These are phyloP conservation scores for Aplysia californica DNA, from an alignment of 1,140 invertebrate species.

Conservation along the genomic window DNA sequence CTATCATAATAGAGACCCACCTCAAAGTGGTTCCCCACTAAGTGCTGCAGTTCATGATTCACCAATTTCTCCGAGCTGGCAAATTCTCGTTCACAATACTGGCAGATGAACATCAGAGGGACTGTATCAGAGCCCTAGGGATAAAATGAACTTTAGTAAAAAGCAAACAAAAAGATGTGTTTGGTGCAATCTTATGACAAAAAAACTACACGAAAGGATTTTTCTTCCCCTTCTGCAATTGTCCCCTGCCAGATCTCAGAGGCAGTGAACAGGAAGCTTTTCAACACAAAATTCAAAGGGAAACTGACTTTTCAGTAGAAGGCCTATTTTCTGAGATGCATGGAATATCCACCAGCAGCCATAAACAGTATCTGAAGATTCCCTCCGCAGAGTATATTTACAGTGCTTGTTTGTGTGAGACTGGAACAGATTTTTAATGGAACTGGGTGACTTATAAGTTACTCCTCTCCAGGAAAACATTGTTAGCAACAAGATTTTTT, in stretches of 20 bases:
- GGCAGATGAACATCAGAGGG: constrained; percentile 49
- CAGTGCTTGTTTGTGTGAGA: too few relatives aligned
- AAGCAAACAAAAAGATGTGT: background rate
- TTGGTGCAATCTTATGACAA: background rate
- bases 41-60: constrained; percentile 62
- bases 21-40: constrained; percentile 63
- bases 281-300: too few relatives aligned
- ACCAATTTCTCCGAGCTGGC: constrained; percentile 50
- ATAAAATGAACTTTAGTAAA: background rate
- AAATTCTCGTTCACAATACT: constrained; percentile 64
- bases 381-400: too few relatives aligned
- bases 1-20: constrained; percentile 34
- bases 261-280: too few relatives aligned
- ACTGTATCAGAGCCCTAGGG: background rate
- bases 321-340: too few relatives aligned
- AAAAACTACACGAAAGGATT: background rate
- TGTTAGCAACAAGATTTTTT: too few relatives aligned
- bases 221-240: background rate
- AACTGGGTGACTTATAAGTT: too few relatives aligned
- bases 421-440: too few relatives aligned
- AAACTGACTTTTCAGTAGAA: too few relatives aligned
- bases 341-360: too few relatives aligned
- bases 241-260: background rate
- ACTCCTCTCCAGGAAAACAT: too few relatives aligned
- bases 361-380: too few relatives aligned